Percentiles rank a stretch among this genome's conserved stretches.
Evolutionary conservation across 1,140 invertebrate genomes (phyloP).

Genomic region (Pogonomyrmex barbatus): DNA sequence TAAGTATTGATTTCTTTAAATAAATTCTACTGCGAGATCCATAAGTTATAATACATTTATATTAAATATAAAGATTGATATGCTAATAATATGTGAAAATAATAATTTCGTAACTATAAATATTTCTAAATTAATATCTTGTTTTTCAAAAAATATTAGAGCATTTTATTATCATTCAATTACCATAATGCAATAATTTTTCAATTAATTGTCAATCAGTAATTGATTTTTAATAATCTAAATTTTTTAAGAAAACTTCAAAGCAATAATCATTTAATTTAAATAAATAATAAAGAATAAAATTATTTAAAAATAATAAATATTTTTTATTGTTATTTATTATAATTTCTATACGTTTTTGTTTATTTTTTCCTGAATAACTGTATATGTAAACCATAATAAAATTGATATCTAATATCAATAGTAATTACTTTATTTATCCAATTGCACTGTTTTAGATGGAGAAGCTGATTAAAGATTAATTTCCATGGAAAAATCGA

Average conservation of each 20-base stretch:
- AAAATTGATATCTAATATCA: not conserved
- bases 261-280: not conserved
- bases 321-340: not conserved
- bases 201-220: not conserved
- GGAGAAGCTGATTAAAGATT: conserved; percentile 12
- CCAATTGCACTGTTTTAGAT: not conserved
- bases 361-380: not conserved
- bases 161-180: no score
- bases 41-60: no score
- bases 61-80: no score
- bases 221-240: not conserved
- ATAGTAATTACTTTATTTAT: not conserved
- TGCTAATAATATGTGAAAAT: no score
- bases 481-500: conserved; percentile 32
- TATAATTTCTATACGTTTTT: not conserved
- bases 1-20: no score
- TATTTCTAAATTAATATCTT: no score
- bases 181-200: not conserved
- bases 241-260: conserved; percentile 1
- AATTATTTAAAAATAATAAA: not conserved
- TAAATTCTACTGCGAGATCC: no score
- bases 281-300: not conserved
- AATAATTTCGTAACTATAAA: no score
- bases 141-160: no score
- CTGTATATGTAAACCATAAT: not conserved